Evolutionary conservation across 2,797 vertebrate genomes (phyloP), one percentile per base, ranked within the genome.

Genomic region (Tenualosa ilisha): DNA sequence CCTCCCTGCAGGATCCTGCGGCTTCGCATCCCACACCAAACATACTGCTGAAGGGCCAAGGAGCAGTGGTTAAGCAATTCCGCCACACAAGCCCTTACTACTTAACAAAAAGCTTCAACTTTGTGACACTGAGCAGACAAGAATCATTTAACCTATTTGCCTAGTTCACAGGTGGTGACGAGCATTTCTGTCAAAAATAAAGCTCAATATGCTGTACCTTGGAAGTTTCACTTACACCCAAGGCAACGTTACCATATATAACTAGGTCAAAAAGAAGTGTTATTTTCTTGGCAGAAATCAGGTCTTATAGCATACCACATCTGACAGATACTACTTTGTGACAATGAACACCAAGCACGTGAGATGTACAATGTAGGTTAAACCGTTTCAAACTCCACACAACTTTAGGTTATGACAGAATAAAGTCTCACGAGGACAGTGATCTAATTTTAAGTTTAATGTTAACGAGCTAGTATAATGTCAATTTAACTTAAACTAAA

Each of bases 341-440:
- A 12, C 92, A 88, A 90, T 92, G 93, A 94, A 93, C 92, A 94
- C 81, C 88, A 91, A 93, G 90, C 89, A 91, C 91, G 92, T 91
- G 92, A 79, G 37, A n/a, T 79, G 20, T 79, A 79, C 43, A 79
- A 56, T 56, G 72, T 79, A 40, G 15, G 72, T 79, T 79, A 79
- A 79, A 79, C 40, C 40, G 72, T 79, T 79, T 79, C 20, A 46
- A 37, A 43, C 37, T 79, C 37, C 46, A 22, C 20, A 79, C 37
- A 9, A 22, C 15, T 24, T n/a, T 2, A 2, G 0, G n/a, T 24
- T 63, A 24, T 24, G 59, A 63, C n/a, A 9, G 59, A 8, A 61
- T n/a, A 79, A 7, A 79, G 20, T 46, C 37, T 79, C 26, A 46
- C 17, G 20, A 11, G 22, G 0, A 22, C 54, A 6, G 17, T 56